Evolutionary conservation across 1,140 invertebrate species (phyloP).

Genomic region (Anoplophora glabripennis): DNA sequence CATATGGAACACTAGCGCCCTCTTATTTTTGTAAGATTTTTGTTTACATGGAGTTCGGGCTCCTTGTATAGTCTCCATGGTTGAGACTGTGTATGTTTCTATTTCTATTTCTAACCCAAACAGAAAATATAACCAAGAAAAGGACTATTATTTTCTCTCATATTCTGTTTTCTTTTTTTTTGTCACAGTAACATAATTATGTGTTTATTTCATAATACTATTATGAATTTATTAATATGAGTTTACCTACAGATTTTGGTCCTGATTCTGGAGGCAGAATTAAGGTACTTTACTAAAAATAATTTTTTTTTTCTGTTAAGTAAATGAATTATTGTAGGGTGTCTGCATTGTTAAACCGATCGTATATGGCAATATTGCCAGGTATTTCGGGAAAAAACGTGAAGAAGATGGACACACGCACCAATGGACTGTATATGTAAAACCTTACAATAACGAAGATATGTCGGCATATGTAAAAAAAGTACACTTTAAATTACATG

Average conservation of each 20-base stretch:
- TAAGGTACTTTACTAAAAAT: constrained; percentile 56
- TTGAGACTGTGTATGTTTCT: too few species aligned
- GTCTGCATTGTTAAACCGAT: constrained; percentile 92
- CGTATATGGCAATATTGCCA: constrained; percentile 93
- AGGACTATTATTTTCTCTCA: too few species aligned
- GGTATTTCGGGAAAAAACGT: constrained; percentile 96
- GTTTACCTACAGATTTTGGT: constrained; percentile 71
- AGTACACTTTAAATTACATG: constrained; percentile 96
- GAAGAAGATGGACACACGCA: constrained; percentile 99
- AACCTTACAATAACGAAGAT: constrained; percentile 90
- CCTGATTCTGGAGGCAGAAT: constrained; percentile 77
- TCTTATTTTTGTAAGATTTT: too few species aligned
- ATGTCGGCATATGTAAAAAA: constrained; percentile 96
- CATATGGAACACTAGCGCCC: too few species aligned
- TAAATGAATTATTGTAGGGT: constrained; percentile 58
- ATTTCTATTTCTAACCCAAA: too few species aligned
- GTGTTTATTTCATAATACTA: too few species aligned
- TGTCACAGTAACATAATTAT: too few species aligned
- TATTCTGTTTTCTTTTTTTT: too few species aligned
- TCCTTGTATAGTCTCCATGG: too few species aligned
- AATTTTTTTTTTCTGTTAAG: neutral
- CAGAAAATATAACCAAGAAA: too few species aligned
- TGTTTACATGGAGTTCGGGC: too few species aligned
- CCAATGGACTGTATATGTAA: constrained; percentile 97
- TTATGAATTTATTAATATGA: constrained; percentile 49